A percentile compares a stretch with the other conserved stretches of the same genome.
phyloP scores from a whole-genome alignment of 2,888 invertebrate species.

The Agrochola lota region DNA sequence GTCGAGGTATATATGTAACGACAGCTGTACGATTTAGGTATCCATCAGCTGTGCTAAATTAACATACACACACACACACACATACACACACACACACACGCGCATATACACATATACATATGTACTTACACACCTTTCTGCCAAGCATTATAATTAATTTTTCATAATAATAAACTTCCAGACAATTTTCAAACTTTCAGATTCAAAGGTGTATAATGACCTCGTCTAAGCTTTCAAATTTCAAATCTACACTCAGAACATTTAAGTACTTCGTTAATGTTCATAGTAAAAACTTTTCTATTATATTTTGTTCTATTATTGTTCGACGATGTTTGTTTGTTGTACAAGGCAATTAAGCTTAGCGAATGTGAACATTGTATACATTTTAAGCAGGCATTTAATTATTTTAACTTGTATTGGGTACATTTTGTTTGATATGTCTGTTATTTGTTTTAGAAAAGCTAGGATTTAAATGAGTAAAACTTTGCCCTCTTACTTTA shows the following conservation, averaged over 20 bases:
- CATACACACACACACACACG: no score
- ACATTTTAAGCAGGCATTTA: slow-evolving; percentile 47
- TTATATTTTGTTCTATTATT: slow-evolving; percentile 55
- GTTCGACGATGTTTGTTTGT: slow-evolving; percentile 60
- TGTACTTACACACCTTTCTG: slow-evolving; percentile 4
- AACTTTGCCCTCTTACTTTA: background rate
- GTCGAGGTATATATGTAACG: background rate
- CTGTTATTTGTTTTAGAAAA: background rate
- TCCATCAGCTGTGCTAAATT: no score
- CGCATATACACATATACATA: no score
- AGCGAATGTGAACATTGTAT: slow-evolving; percentile 50
- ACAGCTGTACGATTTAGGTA: background rate
- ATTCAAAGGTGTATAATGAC: slow-evolving; percentile 34
- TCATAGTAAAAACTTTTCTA: slow-evolving; percentile 61
- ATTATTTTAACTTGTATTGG: slow-evolving; percentile 39
- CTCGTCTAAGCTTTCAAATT: slow-evolving; percentile 38
- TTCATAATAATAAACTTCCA: slow-evolving; percentile 22
- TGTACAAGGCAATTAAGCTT: slow-evolving; percentile 48
- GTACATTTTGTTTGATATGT: slow-evolving; percentile 15
- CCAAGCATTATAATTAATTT: background rate
- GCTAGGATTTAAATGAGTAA: slow-evolving; percentile 9
- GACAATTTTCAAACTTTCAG: slow-evolving; percentile 25
- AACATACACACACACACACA: no score
- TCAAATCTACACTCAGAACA: slow-evolving; percentile 50
- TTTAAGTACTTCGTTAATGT: slow-evolving; percentile 58